These are phyloP conservation scores for Habroteleia sp. DNA, from an alignment of 2,888 invertebrate genomes.

Conservation along the genomic window DNA sequence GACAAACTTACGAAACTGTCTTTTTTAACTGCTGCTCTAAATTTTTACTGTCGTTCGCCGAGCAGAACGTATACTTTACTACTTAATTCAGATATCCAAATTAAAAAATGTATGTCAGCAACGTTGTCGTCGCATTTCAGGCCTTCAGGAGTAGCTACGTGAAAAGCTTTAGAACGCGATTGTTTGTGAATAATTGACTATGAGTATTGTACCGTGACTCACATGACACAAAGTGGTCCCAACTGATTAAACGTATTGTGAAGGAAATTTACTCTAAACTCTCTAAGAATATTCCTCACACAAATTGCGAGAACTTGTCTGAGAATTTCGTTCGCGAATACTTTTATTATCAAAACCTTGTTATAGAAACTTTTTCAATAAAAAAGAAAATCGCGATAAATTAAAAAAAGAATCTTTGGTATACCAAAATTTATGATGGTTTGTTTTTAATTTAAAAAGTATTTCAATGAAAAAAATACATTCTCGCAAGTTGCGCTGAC, in stretches of 20 bases:
- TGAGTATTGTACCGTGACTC: constrained; percentile 72
- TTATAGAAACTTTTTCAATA: too few species aligned
- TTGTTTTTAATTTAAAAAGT: too few species aligned
- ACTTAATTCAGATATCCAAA: constrained; percentile 44
- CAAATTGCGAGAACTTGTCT: constrained; percentile 17
- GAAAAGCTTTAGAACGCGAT: constrained; percentile 64
- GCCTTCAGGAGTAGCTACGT: constrained; percentile 58
- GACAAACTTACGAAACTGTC: constrained; percentile 8
- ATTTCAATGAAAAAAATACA: not conserved
- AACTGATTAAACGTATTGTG: constrained; percentile 65
- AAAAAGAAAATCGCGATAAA: too few species aligned
- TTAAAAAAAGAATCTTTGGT: too few species aligned
- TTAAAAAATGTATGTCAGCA: constrained; percentile 50
- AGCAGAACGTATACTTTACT: constrained; percentile 23
- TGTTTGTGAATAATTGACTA: constrained; percentile 71
- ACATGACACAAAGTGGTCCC: constrained; percentile 74
- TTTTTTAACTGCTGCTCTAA: constrained; percentile 18
- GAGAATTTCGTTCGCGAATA: not conserved
- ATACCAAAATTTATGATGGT: too few species aligned
- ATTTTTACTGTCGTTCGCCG: constrained; percentile 3
- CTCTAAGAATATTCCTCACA: constrained; percentile 27
- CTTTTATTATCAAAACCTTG: not conserved
- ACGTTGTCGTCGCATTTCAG: constrained; percentile 47
- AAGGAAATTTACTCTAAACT: constrained; percentile 47
- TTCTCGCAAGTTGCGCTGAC: constrained; percentile 35